These are phyloP conservation scores for Monopterus albus DNA, from an alignment of 2,113 vertebrate genomes.

Conservation along the genomic window DNA sequence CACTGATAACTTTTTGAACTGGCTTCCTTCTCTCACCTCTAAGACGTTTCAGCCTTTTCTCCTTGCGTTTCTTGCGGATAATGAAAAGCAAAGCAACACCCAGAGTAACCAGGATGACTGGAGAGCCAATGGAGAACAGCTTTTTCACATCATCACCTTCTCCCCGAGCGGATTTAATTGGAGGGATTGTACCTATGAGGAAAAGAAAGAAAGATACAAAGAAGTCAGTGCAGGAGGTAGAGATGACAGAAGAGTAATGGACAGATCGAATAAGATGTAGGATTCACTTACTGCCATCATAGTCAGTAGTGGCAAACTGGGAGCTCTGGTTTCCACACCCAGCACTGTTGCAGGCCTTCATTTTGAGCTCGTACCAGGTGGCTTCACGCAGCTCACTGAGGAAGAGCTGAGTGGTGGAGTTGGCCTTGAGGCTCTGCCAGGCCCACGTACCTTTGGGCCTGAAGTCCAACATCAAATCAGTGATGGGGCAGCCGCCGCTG, in stretches of 20 bases:
- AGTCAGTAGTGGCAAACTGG: conserved; percentile 97
- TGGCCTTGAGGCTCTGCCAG: conserved; percentile 94
- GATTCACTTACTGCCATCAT: conserved; percentile 92
- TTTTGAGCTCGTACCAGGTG: conserved; percentile 98
- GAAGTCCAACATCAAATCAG: conserved; percentile 91
- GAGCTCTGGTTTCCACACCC: conserved; percentile 95
- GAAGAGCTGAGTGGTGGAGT: conserved; percentile 92
- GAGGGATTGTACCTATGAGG: conserved; percentile 91
- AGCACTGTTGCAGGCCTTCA: conserved; percentile 97
- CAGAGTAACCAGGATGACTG: conserved; percentile 93
- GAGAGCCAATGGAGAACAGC: conserved; percentile 95
- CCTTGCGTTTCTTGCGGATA: conserved; percentile 98
- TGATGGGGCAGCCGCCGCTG: conserved; percentile 97
- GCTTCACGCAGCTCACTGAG: conserved; percentile 94
- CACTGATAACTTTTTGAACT: too few relatives aligned
- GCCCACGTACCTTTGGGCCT: conserved; percentile 96
- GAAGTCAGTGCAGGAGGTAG: not conserved
- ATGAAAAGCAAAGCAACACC: conserved; percentile 95
- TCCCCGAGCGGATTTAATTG: conserved; percentile 95
- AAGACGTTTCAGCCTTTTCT: conserved; percentile 95
- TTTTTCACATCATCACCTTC: conserved; percentile 96
- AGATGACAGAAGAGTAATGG: not conserved
- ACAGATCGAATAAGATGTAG: not conserved
- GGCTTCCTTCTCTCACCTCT: conserved; percentile 85
- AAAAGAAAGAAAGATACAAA: not conserved